Evolutionary conservation across 2,888 invertebrate species (phyloP).

Genomic region (Cryptus viduatorius): DNA sequence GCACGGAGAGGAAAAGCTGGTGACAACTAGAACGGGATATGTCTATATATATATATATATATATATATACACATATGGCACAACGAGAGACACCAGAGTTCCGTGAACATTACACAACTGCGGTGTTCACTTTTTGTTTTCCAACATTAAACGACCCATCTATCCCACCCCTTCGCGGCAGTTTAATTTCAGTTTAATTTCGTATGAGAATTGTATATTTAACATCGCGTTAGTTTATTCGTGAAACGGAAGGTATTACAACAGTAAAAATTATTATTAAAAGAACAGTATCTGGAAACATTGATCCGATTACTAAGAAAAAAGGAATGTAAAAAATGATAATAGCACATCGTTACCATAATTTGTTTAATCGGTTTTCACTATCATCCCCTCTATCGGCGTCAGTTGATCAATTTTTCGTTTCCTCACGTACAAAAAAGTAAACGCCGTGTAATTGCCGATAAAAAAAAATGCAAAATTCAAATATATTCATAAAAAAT

Average conservation of each 20-base stretch:
- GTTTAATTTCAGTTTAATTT: not conserved
- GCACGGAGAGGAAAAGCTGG: not conserved
- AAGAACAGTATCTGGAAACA: not conserved
- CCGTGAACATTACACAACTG: not conserved
- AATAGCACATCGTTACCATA: not conserved
- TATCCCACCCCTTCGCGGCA: not conserved
- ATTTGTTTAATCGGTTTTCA: too few relatives aligned
- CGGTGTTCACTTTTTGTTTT: constrained; percentile 4
- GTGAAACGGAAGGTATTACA: not conserved
- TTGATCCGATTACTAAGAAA: not conserved
- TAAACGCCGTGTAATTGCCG: too few relatives aligned
- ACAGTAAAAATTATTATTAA: not conserved
- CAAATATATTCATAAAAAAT: too few relatives aligned
- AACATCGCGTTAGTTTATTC: not conserved
- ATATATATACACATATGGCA: not conserved
- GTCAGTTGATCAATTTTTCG: too few relatives aligned
- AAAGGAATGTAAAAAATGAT: not conserved
- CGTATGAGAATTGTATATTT: not conserved
- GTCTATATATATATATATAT: not conserved
- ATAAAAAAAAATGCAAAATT: too few relatives aligned
- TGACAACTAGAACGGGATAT: not conserved
- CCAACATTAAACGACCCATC: constrained; percentile 11
- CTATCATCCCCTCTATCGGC: too few relatives aligned
- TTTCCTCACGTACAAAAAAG: too few relatives aligned
- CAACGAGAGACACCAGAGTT: constrained; percentile 13